A percentile compares a stretch with the other conserved stretches of the same genome.
Evolutionary conservation across 1,140 invertebrate genomes (phyloP).

Genomic region (Planococcus citri): DNA sequence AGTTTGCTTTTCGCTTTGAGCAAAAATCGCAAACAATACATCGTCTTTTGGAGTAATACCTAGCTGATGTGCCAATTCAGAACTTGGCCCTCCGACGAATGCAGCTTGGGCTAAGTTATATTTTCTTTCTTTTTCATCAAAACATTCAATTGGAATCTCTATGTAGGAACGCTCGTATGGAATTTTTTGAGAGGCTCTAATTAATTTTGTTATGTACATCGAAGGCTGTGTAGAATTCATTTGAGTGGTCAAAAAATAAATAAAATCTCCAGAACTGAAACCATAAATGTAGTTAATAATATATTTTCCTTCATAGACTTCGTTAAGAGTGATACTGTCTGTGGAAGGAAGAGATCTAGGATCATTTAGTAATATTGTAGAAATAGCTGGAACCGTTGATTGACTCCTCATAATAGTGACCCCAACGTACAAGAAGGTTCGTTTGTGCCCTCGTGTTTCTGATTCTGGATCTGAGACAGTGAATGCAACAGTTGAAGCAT

Average conservation of each 20-base stretch:
- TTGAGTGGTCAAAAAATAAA: constrained; percentile 93
- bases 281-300: constrained; percentile 92
- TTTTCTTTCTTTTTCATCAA: constrained; percentile 52
- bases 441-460: too few relatives aligned
- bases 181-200: constrained; percentile 91
- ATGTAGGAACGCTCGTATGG: constrained; percentile 94
- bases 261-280: constrained; percentile 88
- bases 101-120: constrained; percentile 91
- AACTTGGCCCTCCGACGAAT: constrained; percentile 82
- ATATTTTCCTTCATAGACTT: constrained; percentile 80
- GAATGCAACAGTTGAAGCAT: too few relatives aligned
- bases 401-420: too few relatives aligned
- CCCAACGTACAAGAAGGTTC: too few relatives aligned
- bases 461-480: too few relatives aligned
- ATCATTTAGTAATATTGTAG: too few relatives aligned
- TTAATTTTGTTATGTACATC: constrained; percentile 81
- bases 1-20: constrained; percentile 60
- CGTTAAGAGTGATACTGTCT: too few relatives aligned
- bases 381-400: too few relatives aligned
- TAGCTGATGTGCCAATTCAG: constrained; percentile 70
- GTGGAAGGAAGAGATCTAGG: too few relatives aligned
- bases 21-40: constrained; percentile 87
- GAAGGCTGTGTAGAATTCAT: constrained; percentile 56
- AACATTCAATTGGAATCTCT: constrained; percentile 90
- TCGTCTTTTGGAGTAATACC: constrained; percentile 85